Conservation (phyloP, 2,113 vertebrate species). For the Thryonomys swinderianus region DNA sequence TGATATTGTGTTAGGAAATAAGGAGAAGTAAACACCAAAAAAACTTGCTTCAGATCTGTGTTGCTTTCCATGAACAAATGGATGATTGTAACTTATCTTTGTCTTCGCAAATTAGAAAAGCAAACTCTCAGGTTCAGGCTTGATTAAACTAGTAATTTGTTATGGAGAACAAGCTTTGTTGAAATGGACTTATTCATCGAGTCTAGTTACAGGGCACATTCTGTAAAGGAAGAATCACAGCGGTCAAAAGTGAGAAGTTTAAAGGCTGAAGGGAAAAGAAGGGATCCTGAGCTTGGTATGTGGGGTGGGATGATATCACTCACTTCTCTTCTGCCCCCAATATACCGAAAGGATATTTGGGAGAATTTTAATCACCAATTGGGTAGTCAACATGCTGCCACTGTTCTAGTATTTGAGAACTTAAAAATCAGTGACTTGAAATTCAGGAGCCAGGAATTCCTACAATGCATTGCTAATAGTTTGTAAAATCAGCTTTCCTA, state of each 20-base stretch:
- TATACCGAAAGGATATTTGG: not conserved
- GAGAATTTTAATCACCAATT: not conserved
- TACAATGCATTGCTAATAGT: not conserved
- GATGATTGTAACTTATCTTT: not conserved
- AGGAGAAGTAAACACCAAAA: slow-evolving; percentile 20
- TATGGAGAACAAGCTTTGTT: slow-evolving; percentile 16
- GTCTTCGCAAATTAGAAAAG: not conserved
- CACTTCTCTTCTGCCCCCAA: not conserved
- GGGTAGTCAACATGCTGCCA: not conserved
- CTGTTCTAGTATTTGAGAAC: not conserved
- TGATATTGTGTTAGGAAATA: slow-evolving; percentile 3
- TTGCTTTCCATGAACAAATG: not conserved
- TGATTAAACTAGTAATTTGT: slow-evolving; percentile 9
- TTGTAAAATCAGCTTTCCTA: not conserved
- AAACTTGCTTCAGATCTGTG: not conserved
- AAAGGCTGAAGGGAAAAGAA: not conserved
- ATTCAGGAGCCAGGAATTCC: slow-evolving; percentile 9
- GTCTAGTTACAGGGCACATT: not conserved
- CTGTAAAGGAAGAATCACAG: not conserved
- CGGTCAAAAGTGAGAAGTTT: not conserved
- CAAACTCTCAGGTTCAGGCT: not conserved
- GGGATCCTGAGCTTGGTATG: not conserved
- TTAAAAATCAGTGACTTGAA: not conserved
- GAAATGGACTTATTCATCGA: not conserved
- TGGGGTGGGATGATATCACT: not conserved